phyloP scores from a whole-genome alignment of 2,113 vertebrate genomes.

The Hydrolagus affinis region DNA sequence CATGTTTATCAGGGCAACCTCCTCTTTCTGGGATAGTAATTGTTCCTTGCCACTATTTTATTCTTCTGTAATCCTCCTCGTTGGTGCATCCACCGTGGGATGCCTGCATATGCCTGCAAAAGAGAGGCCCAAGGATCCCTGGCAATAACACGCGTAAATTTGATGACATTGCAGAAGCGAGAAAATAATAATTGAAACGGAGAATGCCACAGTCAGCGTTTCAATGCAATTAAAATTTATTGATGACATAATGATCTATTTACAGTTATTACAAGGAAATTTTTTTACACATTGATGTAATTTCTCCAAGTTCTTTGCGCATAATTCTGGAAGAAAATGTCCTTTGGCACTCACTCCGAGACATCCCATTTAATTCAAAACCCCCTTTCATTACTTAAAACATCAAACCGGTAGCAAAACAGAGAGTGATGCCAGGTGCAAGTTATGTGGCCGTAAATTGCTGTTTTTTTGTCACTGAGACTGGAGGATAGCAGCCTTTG shows the following conservation, averaged over 20 bases:
- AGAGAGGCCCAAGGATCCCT: neutral
- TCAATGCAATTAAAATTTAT: constrained; percentile 9
- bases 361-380: constrained; percentile 8
- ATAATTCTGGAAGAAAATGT: neutral
- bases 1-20: too few relatives aligned
- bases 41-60: neutral
- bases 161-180: neutral
- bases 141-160: neutral
- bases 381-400: constrained; percentile 7
- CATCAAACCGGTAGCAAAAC: neutral
- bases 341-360: neutral
- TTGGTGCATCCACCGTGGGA: neutral
- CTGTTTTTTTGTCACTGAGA: too few relatives aligned
- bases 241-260: constrained; percentile 10
- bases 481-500: neutral
- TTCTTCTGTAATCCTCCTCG: neutral
- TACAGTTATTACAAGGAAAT: neutral
- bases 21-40: too few relatives aligned
- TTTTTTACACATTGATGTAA: neutral
- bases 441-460: neutral
- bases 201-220: neutral
- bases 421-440: neutral
- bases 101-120: neutral
- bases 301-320: constrained; percentile 4
- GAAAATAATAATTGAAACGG: neutral